A percentile compares a stretch with the other conserved stretches of the same genome.
phyloP scores from a whole-genome alignment of 2,888 invertebrate species.

The Galerucella calmariensis region DNA sequence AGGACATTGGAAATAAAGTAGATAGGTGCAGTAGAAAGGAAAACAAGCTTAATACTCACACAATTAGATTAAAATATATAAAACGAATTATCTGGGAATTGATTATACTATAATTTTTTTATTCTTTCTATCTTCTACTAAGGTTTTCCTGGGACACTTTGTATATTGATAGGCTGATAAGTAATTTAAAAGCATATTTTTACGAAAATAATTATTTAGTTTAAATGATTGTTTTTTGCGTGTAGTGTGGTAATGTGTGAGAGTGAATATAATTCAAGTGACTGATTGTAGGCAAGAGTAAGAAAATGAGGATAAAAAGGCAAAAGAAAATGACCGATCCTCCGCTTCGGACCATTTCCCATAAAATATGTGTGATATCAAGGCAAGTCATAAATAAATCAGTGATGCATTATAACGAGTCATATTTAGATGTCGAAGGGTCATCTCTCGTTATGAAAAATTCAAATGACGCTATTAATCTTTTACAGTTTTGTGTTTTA shows the following conservation, averaged over 20 bases:
- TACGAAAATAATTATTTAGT: not conserved
- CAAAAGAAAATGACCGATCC: slow-evolving; percentile 35
- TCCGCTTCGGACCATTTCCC: slow-evolving; percentile 31
- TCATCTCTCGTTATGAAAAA: slow-evolving; percentile 62
- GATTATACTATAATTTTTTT: too few species aligned
- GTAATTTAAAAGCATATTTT: too few species aligned
- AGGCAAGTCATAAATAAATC: slow-evolving; percentile 56
- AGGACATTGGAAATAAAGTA: too few species aligned
- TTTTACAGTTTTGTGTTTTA: slow-evolving; percentile 61
- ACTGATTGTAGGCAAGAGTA: slow-evolving; percentile 17
- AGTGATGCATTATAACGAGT: slow-evolving; percentile 54
- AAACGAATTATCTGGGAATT: too few species aligned
- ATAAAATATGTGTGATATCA: slow-evolving; percentile 47
- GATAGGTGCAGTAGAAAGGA: too few species aligned
- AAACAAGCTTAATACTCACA: too few species aligned
- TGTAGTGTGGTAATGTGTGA: not conserved
- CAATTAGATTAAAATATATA: too few species aligned
- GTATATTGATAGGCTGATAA: too few species aligned
- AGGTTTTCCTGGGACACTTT: too few species aligned
- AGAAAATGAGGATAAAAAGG: slow-evolving; percentile 28
- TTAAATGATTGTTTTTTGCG: not conserved
- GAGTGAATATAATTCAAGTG: slow-evolving; percentile 1
- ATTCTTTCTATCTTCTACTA: too few species aligned
- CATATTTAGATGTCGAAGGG: slow-evolving; percentile 60
- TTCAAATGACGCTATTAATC: slow-evolving; percentile 64